phyloP scores from a whole-genome alignment of 2,888 invertebrate genomes.

The Masnerella sp. region DNA sequence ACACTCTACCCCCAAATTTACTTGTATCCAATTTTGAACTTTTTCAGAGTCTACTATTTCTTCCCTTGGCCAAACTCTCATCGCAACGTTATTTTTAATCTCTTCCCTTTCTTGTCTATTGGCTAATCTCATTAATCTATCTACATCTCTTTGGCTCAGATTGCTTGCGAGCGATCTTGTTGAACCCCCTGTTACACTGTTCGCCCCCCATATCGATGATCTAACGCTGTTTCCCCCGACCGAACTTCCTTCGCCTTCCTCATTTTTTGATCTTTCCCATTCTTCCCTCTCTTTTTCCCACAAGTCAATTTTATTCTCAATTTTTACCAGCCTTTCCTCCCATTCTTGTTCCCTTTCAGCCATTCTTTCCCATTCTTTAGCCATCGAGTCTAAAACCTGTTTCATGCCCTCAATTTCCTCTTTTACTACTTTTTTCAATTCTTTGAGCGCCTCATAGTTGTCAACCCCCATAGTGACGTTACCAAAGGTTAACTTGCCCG shows the following conservation, averaged over 20 bases:
- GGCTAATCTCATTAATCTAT: not conserved
- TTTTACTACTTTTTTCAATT: not conserved
- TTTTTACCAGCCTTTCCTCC: not conserved
- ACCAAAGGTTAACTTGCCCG: too few relatives aligned
- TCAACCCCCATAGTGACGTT: too few relatives aligned
- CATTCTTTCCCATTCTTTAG: not conserved
- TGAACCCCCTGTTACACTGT: not conserved
- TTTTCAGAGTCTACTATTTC: not conserved
- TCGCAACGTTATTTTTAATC: slow-evolving; percentile 4
- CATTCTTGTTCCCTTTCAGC: not conserved
- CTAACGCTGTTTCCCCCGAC: not conserved
- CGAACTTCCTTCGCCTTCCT: not conserved
- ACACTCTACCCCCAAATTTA: slow-evolving; percentile 13
- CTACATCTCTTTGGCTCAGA: slow-evolving; percentile 3
- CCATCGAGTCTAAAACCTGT: not conserved
- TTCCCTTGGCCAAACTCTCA: not conserved
- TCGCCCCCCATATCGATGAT: not conserved
- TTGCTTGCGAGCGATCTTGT: slow-evolving; percentile 2
- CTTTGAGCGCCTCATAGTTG: too few relatives aligned
- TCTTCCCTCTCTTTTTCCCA: slow-evolving; percentile 9
- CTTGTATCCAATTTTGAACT: slow-evolving; percentile 14
- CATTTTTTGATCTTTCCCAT: not conserved
- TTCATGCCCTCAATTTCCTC: not conserved
- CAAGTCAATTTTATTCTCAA: not conserved
- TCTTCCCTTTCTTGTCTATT: slow-evolving; percentile 20